Evolutionary conservation across 2,797 vertebrate genomes (phyloP).

Genomic region (Pitangus sulphuratus): DNA sequence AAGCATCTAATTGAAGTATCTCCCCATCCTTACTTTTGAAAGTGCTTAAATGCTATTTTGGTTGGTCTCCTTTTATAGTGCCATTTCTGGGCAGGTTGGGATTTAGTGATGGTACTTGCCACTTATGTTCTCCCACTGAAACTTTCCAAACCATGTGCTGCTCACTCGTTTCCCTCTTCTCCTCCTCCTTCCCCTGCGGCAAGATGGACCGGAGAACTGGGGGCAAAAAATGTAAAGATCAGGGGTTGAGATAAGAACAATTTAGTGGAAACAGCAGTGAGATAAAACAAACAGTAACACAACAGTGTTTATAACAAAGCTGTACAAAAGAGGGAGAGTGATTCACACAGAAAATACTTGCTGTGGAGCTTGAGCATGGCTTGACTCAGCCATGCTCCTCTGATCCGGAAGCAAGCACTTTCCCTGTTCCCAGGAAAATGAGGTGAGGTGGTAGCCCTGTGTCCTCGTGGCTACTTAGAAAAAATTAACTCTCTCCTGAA

Average conservation of each 20-base stretch:
- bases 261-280: background rate
- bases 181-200: background rate
- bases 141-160: background rate
- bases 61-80: background rate
- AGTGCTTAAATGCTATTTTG: background rate
- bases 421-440: background rate
- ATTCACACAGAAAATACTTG: rapidly evolving
- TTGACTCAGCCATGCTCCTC: background rate
- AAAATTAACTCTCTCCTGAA: background rate
- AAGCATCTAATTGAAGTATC: background rate
- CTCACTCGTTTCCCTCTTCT: background rate
- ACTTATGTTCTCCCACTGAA: background rate
- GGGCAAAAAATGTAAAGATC: background rate
- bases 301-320: background rate
- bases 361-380: background rate
- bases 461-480: background rate
- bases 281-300: background rate
- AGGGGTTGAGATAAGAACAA: background rate
- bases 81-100: background rate
- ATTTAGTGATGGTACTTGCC: background rate
- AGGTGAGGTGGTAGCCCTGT: too few relatives aligned
- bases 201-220: background rate
- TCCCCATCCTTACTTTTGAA: background rate
- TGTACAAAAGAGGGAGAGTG: background rate
- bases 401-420: rapidly evolving